phyloP scores from a whole-genome alignment of 1,140 invertebrate species.

The Cotesia vestalis region DNA sequence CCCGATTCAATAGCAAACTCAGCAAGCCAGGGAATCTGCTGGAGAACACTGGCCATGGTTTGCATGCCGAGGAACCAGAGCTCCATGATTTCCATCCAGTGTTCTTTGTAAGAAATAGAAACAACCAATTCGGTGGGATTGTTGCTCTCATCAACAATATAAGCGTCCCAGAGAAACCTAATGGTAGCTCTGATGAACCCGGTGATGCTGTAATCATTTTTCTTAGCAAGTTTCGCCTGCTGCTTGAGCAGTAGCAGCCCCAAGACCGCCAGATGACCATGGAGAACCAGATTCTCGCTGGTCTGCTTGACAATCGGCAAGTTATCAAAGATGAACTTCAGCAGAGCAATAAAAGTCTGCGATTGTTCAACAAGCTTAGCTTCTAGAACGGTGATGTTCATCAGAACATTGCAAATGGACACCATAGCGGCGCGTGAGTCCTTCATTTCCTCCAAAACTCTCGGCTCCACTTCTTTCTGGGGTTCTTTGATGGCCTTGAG shows the following conservation, averaged over 20 bases:
- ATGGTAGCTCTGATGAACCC: slow-evolving; percentile 88
- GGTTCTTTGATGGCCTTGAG: slow-evolving; percentile 77
- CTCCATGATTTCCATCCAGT: slow-evolving; percentile 89
- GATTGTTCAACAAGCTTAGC: slow-evolving; percentile 82
- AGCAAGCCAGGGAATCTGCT: slow-evolving; percentile 86
- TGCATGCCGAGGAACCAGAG: slow-evolving; percentile 95
- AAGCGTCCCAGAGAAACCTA: slow-evolving; percentile 91
- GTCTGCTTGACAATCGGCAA: slow-evolving; percentile 84
- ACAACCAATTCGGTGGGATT: slow-evolving; percentile 83
- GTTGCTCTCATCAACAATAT: slow-evolving; percentile 86
- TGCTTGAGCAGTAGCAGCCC: slow-evolving; percentile 86
- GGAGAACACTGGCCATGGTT: slow-evolving; percentile 82
- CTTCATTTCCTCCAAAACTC: slow-evolving; percentile 81
- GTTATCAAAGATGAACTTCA: slow-evolving; percentile 88
- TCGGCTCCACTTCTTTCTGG: slow-evolving; percentile 76
- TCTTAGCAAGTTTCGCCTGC: slow-evolving; percentile 80
- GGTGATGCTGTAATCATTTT: slow-evolving; percentile 87
- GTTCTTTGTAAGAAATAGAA: slow-evolving; percentile 83
- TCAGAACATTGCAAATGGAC: slow-evolving; percentile 88
- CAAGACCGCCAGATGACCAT: slow-evolving; percentile 84
- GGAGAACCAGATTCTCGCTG: slow-evolving; percentile 83
- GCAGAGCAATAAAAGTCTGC: slow-evolving; percentile 77
- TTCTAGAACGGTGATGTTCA: slow-evolving; percentile 91
- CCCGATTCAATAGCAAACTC: slow-evolving; percentile 91
- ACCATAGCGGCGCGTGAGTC: slow-evolving; percentile 84